Percentiles rank a stretch among this genome's conserved stretches.
Evolutionary conservation across 2,113 vertebrate genomes (phyloP).

Genomic region (Garra rufa): DNA sequence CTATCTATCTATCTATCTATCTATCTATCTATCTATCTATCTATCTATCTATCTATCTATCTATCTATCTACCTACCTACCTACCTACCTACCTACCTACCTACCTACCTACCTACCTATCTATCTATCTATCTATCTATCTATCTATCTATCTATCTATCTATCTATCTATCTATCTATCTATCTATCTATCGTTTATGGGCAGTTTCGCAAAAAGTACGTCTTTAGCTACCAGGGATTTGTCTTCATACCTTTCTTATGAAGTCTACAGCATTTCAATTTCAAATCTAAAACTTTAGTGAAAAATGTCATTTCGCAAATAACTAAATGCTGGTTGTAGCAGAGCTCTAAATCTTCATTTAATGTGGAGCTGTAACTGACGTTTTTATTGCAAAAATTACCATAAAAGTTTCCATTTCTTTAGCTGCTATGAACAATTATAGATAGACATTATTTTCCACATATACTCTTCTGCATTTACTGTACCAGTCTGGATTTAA

Average conservation of each 20-base stretch:
- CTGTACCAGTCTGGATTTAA: slow-evolving; percentile 77
- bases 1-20: too few relatives aligned
- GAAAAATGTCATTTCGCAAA: slow-evolving; percentile 12
- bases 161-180: too few relatives aligned
- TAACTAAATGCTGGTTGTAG: slow-evolving; percentile 16
- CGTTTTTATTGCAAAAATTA: slow-evolving; percentile 53
- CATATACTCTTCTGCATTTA: slow-evolving; percentile 16
- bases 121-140: background rate
- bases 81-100: too few relatives aligned
- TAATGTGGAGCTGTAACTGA: slow-evolving; percentile 43
- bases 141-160: background rate
- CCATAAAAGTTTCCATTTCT: slow-evolving; percentile 38
- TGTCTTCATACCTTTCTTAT: slow-evolving; percentile 11
- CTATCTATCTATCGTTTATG: background rate
- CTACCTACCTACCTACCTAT: background rate
- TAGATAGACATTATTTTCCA: slow-evolving; percentile 43
- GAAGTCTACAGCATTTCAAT: background rate
- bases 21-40: background rate
- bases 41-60: background rate
- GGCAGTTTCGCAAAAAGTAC: background rate
- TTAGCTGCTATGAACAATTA: slow-evolving; percentile 28
- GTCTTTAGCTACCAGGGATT: slow-evolving; percentile 30
- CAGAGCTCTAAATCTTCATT: slow-evolving; percentile 50
- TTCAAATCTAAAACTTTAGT: slow-evolving; percentile 28
- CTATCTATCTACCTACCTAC: background rate